Evolutionary conservation across 1,140 invertebrate species (phyloP).

Genomic region (Liolophura sinensis): DNA sequence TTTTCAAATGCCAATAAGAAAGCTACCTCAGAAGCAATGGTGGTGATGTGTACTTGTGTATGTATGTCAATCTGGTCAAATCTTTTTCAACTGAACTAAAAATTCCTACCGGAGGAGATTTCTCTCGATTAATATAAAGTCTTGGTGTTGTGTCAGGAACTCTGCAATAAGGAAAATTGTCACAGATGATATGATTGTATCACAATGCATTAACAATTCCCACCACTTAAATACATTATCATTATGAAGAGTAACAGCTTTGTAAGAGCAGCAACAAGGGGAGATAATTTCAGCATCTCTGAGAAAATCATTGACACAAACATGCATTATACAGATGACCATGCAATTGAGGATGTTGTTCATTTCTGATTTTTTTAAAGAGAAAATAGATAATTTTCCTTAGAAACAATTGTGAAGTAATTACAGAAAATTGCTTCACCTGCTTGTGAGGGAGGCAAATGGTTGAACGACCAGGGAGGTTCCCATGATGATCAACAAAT

Average conservation of each 20-base stretch:
- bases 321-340: background rate
- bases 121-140: constrained; percentile 54
- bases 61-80: too few relatives aligned
- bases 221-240: background rate
- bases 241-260: background rate
- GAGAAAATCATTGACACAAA: background rate
- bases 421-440: constrained; percentile 60
- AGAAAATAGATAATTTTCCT: constrained; percentile 1
- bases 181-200: background rate
- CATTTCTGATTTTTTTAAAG: background rate
- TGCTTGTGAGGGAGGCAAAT: constrained; percentile 86
- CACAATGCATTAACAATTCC: background rate
- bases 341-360: too few relatives aligned
- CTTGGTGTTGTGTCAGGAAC: constrained; percentile 74
- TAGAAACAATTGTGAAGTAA: background rate
- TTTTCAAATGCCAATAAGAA: too few relatives aligned
- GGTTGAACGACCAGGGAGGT: constrained; percentile 94
- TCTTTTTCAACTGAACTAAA: constrained; percentile 2
- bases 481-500: constrained; percentile 92
- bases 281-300: too few relatives aligned
- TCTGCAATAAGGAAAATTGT: constrained; percentile 61
- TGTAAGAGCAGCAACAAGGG: background rate
- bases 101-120: constrained; percentile 23
- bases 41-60: too few relatives aligned
- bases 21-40: too few relatives aligned